Conservation (phyloP, 2,797 vertebrate genomes). For the Peromyscus aztecus region DNA sequence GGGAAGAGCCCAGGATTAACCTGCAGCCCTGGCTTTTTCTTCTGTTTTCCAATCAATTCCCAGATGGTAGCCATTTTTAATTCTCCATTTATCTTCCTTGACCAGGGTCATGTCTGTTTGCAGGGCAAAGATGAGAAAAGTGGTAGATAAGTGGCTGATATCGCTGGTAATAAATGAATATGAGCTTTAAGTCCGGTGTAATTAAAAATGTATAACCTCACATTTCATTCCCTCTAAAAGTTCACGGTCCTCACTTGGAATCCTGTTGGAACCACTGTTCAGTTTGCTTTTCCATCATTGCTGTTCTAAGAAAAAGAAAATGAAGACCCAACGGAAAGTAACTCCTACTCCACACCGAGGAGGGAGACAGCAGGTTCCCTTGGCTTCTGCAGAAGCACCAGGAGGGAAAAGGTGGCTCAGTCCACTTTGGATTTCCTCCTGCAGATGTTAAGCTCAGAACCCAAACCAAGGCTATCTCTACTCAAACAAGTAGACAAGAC, state of each 20-base stretch:
- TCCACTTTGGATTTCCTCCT: neutral
- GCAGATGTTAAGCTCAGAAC: neutral
- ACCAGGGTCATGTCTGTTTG: conserved; percentile 72
- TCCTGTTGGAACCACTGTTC: conserved; percentile 50
- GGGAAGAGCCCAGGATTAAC: neutral
- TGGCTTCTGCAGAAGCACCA: neutral
- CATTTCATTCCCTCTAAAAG: conserved; percentile 78
- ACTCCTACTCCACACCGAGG: neutral
- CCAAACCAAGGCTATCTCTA: neutral
- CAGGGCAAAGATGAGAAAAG: conserved; percentile 79
- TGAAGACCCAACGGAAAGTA: conserved; percentile 60
- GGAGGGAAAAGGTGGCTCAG: neutral
- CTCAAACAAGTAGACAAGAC: neutral
- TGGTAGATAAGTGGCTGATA: conserved; percentile 71
- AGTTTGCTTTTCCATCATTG: conserved; percentile 55
- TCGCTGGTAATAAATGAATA: conserved; percentile 72
- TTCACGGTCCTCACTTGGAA: conserved; percentile 72
- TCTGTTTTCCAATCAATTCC: conserved; percentile 65
- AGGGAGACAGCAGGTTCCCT: neutral
- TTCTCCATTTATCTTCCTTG: conserved; percentile 77
- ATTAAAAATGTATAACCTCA: conserved; percentile 82
- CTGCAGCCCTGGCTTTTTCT: neutral
- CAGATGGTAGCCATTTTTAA: conserved; percentile 73
- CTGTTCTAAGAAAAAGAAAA: conserved; percentile 74
- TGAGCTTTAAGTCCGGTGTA: conserved; percentile 54